A percentile compares a stretch with the other conserved stretches of the same genome.
These are phyloP conservation scores for Watsonalla binaria DNA, from an alignment of 2,888 invertebrate species.

Conservation along the genomic window DNA sequence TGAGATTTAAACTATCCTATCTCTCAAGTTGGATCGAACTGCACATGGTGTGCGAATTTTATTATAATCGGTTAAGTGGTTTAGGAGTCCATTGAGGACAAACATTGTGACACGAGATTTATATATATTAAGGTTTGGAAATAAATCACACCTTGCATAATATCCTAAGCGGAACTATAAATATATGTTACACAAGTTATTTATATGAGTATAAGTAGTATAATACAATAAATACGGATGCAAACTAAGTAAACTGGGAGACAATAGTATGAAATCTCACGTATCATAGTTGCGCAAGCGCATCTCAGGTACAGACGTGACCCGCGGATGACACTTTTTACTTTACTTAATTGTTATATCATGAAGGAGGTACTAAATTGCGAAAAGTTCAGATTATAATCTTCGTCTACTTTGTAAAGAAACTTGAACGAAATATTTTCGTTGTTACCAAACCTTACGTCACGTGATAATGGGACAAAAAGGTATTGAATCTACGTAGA, in stretches of 20 bases:
- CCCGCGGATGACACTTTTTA: not conserved
- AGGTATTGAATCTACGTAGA: too few relatives aligned
- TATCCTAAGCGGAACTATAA: not conserved
- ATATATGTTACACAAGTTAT: not conserved
- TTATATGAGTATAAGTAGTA: not conserved
- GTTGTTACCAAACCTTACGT: too few relatives aligned
- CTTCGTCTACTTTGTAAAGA: not conserved
- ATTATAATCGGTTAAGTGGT: too few relatives aligned
- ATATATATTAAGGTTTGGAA: too few relatives aligned
- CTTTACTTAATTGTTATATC: not conserved
- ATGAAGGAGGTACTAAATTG: not conserved
- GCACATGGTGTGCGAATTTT: too few relatives aligned
- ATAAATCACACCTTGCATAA: not conserved
- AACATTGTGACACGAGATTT: too few relatives aligned
- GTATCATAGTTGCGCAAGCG: constrained; percentile 19
- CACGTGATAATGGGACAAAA: too few relatives aligned
- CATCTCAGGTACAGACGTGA: constrained; percentile 21
- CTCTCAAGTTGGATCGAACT: too few relatives aligned
- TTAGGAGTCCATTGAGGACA: too few relatives aligned
- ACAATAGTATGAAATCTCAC: constrained; percentile 20
- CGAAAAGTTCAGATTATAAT: not conserved
- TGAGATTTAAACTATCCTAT: too few relatives aligned
- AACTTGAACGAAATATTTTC: too few relatives aligned
- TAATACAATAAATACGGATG: not conserved
- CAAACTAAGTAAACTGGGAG: not conserved